Evolutionary conservation across 2,888 invertebrate species (phyloP).

Genomic region (Platerodrilus igneus): DNA sequence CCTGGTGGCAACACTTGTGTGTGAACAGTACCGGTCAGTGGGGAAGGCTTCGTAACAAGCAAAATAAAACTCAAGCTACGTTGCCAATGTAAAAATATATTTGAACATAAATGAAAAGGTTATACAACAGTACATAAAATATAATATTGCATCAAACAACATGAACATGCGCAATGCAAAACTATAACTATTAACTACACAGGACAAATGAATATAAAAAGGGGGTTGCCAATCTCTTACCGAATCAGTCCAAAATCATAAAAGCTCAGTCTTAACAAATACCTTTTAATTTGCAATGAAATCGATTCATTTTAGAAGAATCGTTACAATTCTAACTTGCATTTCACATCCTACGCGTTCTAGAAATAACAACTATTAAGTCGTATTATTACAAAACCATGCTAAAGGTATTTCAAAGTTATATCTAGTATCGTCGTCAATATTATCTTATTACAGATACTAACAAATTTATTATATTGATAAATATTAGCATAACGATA

Average conservation of each 20-base stretch:
- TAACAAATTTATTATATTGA: no score
- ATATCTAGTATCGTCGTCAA: no score
- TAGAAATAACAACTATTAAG: constrained; percentile 23
- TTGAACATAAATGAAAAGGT: constrained; percentile 50
- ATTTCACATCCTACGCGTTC: constrained; percentile 19
- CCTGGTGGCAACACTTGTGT: constrained; percentile 43
- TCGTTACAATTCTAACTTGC: constrained; percentile 14
- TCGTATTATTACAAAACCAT: constrained; percentile 11
- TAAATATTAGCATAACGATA: no score
- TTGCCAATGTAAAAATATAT: constrained; percentile 51
- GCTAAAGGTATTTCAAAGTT: no score
- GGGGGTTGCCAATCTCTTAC: constrained; percentile 49
- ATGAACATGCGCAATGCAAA: constrained; percentile 50
- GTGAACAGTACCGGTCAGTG: constrained; percentile 23
- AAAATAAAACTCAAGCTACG: constrained; percentile 50
- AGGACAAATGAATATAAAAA: constrained; percentile 37
- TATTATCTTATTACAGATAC: no score
- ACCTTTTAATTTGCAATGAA: constrained; percentile 26
- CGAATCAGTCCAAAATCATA: constrained; percentile 47
- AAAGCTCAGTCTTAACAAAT: constrained; percentile 34
- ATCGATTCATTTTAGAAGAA: constrained; percentile 15
- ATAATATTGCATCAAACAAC: constrained; percentile 51
- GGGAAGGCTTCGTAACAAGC: constrained; percentile 35
- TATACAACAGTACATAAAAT: constrained; percentile 51
- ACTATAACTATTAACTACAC: constrained; percentile 43